Percentiles rank a stretch among this genome's conserved stretches.
These are phyloP conservation scores for Dendronephthya gigantea DNA, from an alignment of 64 coral and sea anemone genomes.

Conservation along the genomic window DNA sequence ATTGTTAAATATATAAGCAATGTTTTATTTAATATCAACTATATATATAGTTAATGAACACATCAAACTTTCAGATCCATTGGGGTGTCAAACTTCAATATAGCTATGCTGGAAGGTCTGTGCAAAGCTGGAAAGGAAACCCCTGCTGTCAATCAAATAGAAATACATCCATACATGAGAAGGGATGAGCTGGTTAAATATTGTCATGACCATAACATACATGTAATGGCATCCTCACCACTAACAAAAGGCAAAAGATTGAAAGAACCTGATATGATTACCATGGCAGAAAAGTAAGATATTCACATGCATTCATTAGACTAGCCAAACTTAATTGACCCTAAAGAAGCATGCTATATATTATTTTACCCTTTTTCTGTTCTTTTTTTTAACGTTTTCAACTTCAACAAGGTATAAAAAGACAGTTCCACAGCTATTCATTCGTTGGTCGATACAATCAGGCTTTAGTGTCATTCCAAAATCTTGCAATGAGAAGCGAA, in stretches of 20 bases:
- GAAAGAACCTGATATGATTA: slow-evolving; percentile 14
- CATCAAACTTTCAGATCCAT: not conserved
- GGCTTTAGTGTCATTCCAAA: slow-evolving; percentile 27
- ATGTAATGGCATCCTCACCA: slow-evolving; percentile 34
- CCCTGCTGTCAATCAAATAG: slow-evolving; percentile 51
- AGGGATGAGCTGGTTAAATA: slow-evolving; percentile 37
- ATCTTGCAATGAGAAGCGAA: slow-evolving; percentile 13
- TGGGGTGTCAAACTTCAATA: slow-evolving; percentile 34
- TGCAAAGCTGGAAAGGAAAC: slow-evolving; percentile 21
- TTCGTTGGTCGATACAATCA: slow-evolving; percentile 25
- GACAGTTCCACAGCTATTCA: slow-evolving; percentile 16
- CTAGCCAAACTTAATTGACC: too few relatives aligned
- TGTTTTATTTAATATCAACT: not conserved
- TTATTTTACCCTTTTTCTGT: not conserved
- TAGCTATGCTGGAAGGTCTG: slow-evolving; percentile 14
- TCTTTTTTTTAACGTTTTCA: too few relatives aligned
- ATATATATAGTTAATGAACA: not conserved
- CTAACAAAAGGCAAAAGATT: slow-evolving; percentile 26
- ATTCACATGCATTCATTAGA: too few relatives aligned
- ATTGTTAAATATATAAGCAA: too few relatives aligned
- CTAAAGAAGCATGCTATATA: too few relatives aligned
- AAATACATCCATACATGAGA: slow-evolving; percentile 41
- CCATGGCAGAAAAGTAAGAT: slow-evolving; percentile 41
- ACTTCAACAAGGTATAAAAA: not conserved
- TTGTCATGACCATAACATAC: slow-evolving; percentile 31